Base-by-base conservation (phyloP, 1,140 invertebrate species). In the Plectrocnemia conspersa region DNA sequence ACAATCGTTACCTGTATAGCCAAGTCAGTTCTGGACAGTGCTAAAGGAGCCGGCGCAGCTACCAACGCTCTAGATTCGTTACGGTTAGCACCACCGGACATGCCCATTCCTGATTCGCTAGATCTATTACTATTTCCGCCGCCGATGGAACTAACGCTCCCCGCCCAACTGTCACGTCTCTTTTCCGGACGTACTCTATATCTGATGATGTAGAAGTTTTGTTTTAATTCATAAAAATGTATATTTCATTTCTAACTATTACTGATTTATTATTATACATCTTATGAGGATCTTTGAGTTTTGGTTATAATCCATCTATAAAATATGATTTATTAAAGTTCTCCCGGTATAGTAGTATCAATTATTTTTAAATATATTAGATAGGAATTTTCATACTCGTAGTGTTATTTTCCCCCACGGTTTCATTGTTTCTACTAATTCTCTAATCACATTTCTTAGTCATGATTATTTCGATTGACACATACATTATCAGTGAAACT, bases 161-260 rank as follows among this genome's bases (percentile, higher is more conserved):
- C 59, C 18, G 68, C 72, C 64, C 77, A 79, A 32, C 76, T 79
- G 27, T 79, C 77, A 1, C 77, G 69, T 0, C 77, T 69, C 54
- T 79, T 80, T 54, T 80, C 79, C 7, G 76, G 65, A 23, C 78
- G 72, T 16, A 74, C 70, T 25, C 75, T 66, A 57, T 75, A 77
- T 42, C 73, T 74, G 46, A 56, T 7, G 22, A 33, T 16, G 18
- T 13, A 38, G 18, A 38, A 7, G n/a, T 7, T n/a, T n/a, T 29
- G 16, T 13, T 18, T n/a, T 42, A 11, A 25, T 46, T 27, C 13
- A 46, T 4, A 35, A 33, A 36, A 7, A 29, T 29, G 13, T 29
- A 29, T 29, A 29, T 29, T 29, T 29, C 27, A 29, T 29, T 9
- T 29, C n/a, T 13, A 29, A 13, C 27, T 29, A 29, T 29, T 29